These are phyloP conservation scores for Cryptotermes secundus DNA, from an alignment of 1,140 invertebrate species.

Conservation along the genomic window DNA sequence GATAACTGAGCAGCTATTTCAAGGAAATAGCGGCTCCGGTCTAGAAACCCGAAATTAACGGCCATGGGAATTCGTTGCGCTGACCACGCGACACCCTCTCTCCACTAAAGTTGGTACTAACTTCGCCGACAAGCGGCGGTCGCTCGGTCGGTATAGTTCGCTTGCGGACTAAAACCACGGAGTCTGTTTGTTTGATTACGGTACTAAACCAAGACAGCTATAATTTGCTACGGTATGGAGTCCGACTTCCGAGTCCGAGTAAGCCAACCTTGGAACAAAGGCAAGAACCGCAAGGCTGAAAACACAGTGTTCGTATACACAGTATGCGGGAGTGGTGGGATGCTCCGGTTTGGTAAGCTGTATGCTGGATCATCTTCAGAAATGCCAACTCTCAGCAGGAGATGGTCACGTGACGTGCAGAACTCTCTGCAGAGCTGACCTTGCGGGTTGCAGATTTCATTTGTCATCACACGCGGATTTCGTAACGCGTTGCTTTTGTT, in stretches of 20 bases:
- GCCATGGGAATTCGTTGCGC: too few species aligned
- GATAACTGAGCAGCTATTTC: too few species aligned
- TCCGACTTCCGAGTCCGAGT: not conserved
- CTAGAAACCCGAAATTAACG: too few species aligned
- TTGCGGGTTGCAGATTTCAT: slow-evolving; percentile 1
- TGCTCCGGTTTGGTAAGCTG: not conserved
- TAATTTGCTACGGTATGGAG: not conserved
- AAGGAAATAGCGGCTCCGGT: too few species aligned
- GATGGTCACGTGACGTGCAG: not conserved
- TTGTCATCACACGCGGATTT: slow-evolving; percentile 3
- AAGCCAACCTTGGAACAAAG: not conserved
- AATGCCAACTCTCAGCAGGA: not conserved
- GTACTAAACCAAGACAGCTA: not conserved
- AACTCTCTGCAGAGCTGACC: not conserved
- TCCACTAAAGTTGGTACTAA: too few species aligned
- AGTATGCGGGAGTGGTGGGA: not conserved
- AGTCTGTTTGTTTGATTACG: too few species aligned
- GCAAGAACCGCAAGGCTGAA: not conserved
- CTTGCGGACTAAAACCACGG: too few species aligned
- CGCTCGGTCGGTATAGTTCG: too few species aligned
- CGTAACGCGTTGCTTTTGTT: not conserved
- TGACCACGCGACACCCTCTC: too few species aligned
- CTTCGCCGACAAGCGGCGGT: too few species aligned
- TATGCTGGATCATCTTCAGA: not conserved
- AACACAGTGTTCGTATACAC: not conserved